These are phyloP conservation scores for Cetonia aurata DNA, from an alignment of 2,888 invertebrate genomes.

Conservation along the genomic window DNA sequence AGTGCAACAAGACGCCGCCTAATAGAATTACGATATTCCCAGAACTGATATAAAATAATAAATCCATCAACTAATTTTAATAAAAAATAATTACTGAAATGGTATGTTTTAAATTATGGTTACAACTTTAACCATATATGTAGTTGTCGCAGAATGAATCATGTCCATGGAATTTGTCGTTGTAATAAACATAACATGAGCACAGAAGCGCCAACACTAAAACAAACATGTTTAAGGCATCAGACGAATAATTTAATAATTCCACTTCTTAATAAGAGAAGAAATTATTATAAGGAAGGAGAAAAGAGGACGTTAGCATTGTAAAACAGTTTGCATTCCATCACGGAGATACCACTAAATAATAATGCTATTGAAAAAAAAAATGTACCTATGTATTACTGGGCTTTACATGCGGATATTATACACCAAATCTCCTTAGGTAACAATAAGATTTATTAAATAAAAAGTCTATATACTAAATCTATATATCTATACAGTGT, in stretches of 20 bases:
- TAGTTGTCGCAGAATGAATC: conserved; percentile 29
- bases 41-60: no score
- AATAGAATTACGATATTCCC: no score
- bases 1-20: no score
- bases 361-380: no score
- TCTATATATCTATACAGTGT: background rate
- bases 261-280: background rate
- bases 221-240: conserved; percentile 27
- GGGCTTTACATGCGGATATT: background rate
- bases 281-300: conserved; percentile 1
- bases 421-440: background rate
- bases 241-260: conserved; percentile 28
- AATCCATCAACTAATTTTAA: no score
- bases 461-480: background rate
- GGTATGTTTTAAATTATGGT: no score
- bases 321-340: background rate
- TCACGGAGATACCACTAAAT: background rate
- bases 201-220: conserved; percentile 5
- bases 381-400: background rate
- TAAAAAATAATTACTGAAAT: no score
- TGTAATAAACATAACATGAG: conserved; percentile 30
- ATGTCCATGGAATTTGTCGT: conserved; percentile 25
- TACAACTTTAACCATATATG: no score
- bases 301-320: conserved; percentile 6
- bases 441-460: conserved; percentile 6